Percentiles rank a stretch among this genome's conserved stretches.
Evolutionary conservation across 2,113 vertebrate genomes (phyloP).

Genomic region (Pterocles gutturalis): DNA sequence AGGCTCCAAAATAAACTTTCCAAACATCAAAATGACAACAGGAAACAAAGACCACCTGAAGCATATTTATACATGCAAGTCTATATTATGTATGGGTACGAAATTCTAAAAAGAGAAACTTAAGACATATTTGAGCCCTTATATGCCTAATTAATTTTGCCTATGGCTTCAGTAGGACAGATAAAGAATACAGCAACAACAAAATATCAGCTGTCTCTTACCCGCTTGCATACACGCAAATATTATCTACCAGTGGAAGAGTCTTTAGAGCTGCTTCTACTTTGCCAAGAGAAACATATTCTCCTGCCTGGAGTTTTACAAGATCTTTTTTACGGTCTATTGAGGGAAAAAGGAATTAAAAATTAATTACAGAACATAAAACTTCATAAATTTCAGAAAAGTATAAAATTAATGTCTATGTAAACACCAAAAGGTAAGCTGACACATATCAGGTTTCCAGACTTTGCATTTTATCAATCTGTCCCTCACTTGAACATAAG

Average conservation of each 20-base stretch:
- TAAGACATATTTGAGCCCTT: not conserved
- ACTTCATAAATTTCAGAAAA: not conserved
- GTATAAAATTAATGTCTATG: too few relatives aligned
- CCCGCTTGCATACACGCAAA: conserved; percentile 97
- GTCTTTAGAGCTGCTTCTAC: conserved; percentile 95
- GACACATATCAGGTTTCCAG: not conserved
- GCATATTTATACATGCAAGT: not conserved
- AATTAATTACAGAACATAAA: not conserved
- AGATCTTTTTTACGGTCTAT: conserved; percentile 97
- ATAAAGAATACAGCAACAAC: not conserved
- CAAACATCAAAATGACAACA: not conserved
- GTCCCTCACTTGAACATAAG: not conserved
- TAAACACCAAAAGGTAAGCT: not conserved
- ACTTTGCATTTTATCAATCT: not conserved
- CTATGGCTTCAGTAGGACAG: not conserved
- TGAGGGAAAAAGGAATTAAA: not conserved
- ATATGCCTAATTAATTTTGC: not conserved
- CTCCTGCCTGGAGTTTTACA: conserved; percentile 95
- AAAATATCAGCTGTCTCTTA: conserved; percentile 56
- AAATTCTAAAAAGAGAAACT: not conserved
- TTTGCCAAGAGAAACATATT: conserved; percentile 96
- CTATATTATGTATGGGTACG: not conserved
- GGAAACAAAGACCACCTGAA: not conserved
- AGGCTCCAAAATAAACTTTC: not conserved
- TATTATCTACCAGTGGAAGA: conserved; percentile 92